These are phyloP conservation scores for Phycodurus eques DNA, from an alignment of 2,113 vertebrate species.

Conservation along the genomic window DNA sequence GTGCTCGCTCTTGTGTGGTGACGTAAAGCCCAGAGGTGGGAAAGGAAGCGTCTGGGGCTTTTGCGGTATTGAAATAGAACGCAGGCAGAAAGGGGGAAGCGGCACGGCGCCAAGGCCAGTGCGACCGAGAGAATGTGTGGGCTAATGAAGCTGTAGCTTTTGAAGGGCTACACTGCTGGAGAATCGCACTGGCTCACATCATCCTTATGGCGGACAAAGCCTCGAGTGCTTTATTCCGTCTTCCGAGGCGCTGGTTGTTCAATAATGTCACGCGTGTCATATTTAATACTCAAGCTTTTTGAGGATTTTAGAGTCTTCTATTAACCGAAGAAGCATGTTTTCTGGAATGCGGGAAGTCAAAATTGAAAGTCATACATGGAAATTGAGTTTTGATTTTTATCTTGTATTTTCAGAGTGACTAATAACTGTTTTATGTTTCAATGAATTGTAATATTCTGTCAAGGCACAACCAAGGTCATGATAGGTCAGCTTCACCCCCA, in stretches of 20 bases:
- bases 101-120: conserved; percentile 15
- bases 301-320: background rate
- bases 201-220: background rate
- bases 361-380: too few species aligned
- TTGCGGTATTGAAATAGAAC: conserved; percentile 27
- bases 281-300: background rate
- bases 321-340: too few species aligned
- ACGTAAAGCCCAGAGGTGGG: conserved; percentile 43
- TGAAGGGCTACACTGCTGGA: background rate
- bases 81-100: conserved; percentile 4
- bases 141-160: conserved; percentile 14
- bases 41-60: conserved; percentile 41
- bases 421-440: too few species aligned
- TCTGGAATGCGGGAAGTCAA: too few species aligned
- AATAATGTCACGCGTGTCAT: background rate
- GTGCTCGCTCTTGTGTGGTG: conserved; percentile 35
- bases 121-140: conserved; percentile 11
- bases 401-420: too few species aligned
- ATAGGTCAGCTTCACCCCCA: too few species aligned
- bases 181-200: background rate
- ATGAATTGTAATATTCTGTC: too few species aligned
- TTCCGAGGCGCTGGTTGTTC: background rate
- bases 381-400: too few species aligned
- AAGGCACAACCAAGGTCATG: too few species aligned
- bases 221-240: background rate